A percentile compares a stretch with the other conserved stretches of the same genome.
These are phyloP conservation scores for Cephus nigrinus DNA, from an alignment of 2,888 invertebrate genomes.

Conservation along the genomic window DNA sequence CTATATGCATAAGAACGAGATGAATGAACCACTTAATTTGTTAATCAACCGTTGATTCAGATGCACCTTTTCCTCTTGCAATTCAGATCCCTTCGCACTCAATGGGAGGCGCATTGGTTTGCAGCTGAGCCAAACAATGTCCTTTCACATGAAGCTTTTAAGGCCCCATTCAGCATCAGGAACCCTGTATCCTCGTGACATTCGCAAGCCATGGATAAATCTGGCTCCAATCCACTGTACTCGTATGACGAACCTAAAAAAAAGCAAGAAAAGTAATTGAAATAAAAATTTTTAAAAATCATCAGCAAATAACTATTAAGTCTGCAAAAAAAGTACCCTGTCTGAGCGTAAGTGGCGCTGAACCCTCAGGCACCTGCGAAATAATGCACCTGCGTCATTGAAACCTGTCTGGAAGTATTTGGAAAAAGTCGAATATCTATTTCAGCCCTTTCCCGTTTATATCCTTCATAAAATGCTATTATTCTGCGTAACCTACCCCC, in stretches of 20 bases:
- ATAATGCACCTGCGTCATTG: neutral
- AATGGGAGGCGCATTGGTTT: conserved; percentile 45
- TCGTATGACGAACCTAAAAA: neutral
- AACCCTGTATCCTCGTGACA: conserved; percentile 26
- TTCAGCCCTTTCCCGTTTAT: neutral
- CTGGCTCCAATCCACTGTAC: neutral
- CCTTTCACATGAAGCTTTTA: conserved; percentile 65
- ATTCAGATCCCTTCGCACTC: conserved; percentile 38
- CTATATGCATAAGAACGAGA: conserved; percentile 28
- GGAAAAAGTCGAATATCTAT: neutral
- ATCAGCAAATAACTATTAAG: neutral
- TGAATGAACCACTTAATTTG: conserved; percentile 64
- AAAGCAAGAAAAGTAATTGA: neutral
- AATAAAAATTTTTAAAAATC: neutral
- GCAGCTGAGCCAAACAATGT: conserved; percentile 65
- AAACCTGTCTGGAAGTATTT: neutral
- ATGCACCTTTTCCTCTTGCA: conserved; percentile 57
- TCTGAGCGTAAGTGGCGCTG: neutral
- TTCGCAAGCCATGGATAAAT: conserved; percentile 7
- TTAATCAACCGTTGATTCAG: conserved; percentile 64
- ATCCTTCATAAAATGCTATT: neutral
- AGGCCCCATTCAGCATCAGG: conserved; percentile 52
- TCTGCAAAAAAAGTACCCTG: neutral
- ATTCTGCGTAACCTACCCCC: neutral
- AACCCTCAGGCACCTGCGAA: neutral